Evolutionary conservation across 1,140 invertebrate genomes (phyloP).

Genomic region (Euura saliciscinereae): DNA sequence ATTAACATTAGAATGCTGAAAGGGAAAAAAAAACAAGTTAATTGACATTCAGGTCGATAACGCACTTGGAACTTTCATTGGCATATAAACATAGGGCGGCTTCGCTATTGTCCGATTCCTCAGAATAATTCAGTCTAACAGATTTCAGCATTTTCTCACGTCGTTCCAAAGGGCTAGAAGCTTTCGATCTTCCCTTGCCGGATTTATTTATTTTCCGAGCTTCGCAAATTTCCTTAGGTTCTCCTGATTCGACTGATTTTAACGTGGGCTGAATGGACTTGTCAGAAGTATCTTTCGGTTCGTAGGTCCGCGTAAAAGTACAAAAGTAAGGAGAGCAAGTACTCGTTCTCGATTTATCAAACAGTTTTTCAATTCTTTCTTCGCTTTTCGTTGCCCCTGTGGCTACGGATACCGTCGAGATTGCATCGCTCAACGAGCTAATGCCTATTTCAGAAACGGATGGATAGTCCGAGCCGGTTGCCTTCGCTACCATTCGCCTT

Average conservation of each 20-base stretch:
- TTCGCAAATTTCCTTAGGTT: not conserved
- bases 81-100: constrained; percentile 7
- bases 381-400: not conserved
- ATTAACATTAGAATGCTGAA: not conserved
- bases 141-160: not conserved
- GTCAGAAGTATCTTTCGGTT: not conserved
- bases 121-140: constrained; percentile 1
- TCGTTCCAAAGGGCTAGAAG: not conserved
- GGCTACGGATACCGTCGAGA: not conserved
- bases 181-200: not conserved
- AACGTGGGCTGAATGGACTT: not conserved
- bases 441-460: constrained; percentile 2
- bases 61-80: constrained; percentile 32
- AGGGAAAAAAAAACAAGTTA: not conserved
- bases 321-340: not conserved
- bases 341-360: constrained; percentile 3
- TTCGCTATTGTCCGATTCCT: constrained; percentile 1
- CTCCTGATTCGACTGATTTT: not conserved
- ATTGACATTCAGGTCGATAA: constrained; percentile 16
- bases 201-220: not conserved
- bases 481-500: not conserved
- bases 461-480: constrained; percentile 1
- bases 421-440: not conserved
- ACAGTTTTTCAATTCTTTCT: not conserved
- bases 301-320: constrained; percentile 8